Evolutionary conservation across 2,888 invertebrate species (phyloP).

Genomic region (Tetranychus truncatus): DNA sequence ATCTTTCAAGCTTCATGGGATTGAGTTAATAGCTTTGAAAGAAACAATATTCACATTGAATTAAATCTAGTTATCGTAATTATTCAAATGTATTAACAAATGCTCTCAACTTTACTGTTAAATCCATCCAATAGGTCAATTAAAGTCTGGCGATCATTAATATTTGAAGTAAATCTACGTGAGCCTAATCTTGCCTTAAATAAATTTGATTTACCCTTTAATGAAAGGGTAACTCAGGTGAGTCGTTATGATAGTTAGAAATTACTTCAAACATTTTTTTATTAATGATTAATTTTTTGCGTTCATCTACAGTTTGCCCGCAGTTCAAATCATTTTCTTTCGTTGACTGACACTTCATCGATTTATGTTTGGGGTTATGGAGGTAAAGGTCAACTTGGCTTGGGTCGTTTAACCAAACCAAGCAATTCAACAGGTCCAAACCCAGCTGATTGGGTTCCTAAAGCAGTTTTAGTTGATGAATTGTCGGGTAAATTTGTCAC

Average conservation of each 20-base stretch:
- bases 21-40: too few relatives aligned
- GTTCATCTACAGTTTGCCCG: constrained; percentile 31
- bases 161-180: constrained; percentile 41
- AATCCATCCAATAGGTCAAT: background rate
- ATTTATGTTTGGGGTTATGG: constrained; percentile 54
- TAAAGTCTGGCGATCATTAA: constrained; percentile 8
- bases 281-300: background rate
- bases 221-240: background rate
- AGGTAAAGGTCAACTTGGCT: constrained; percentile 46
- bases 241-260: background rate
- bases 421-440: constrained; percentile 19
- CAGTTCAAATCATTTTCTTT: constrained; percentile 34
- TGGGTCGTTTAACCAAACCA: constrained; percentile 28
- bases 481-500: constrained; percentile 44
- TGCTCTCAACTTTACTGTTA: too few relatives aligned
- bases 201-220: constrained; percentile 5
- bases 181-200: constrained; percentile 30
- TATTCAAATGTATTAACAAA: too few relatives aligned
- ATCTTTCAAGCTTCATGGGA: too few relatives aligned
- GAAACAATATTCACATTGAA: too few relatives aligned
- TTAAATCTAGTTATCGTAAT: too few relatives aligned
- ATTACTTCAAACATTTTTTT: background rate
- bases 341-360: constrained; percentile 34
- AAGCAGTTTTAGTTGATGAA: constrained; percentile 43
- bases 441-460: constrained; percentile 24